Conservation (phyloP, 1,140 invertebrate genomes). For the Yoshiicerus persimilis region DNA sequence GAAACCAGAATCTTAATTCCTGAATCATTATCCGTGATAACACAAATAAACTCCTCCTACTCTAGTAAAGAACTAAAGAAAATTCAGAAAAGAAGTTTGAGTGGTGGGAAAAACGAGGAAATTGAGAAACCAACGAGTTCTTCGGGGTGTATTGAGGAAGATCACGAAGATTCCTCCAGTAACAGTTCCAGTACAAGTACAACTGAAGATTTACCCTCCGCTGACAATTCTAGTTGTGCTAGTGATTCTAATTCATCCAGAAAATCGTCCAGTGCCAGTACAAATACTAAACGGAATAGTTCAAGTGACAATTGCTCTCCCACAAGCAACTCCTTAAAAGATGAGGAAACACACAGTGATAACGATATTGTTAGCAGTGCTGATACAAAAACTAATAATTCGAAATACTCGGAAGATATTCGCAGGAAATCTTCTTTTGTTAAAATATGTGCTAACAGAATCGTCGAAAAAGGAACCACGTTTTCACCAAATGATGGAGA, state of each 20-base stretch:
- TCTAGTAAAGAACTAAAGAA: background rate
- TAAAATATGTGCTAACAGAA: constrained; percentile 32
- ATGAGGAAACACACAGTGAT: background rate
- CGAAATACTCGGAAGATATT: background rate
- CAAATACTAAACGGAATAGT: background rate
- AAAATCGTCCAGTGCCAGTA: background rate
- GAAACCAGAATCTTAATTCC: constrained; percentile 43
- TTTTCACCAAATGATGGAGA: constrained; percentile 37
- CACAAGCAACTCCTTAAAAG: background rate
- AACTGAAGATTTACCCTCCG: background rate
- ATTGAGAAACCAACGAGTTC: constrained; percentile 36
- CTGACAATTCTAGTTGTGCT: background rate
- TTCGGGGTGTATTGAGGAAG: constrained; percentile 28
- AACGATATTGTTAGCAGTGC: background rate
- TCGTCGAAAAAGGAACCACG: constrained; percentile 25
- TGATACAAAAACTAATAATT: background rate
- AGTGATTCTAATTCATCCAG: background rate
- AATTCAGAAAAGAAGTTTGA: background rate
- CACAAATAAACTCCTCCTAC: background rate
- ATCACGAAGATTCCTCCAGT: background rate
- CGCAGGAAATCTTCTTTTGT: background rate
- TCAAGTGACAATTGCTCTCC: background rate
- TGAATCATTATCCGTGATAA: background rate
- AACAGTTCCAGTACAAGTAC: background rate
- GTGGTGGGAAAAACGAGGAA: background rate